Evolutionary conservation across 2,888 invertebrate genomes (phyloP), one percentile per base, ranked within the genome.

Genomic region (Archips crataeganus): DNA sequence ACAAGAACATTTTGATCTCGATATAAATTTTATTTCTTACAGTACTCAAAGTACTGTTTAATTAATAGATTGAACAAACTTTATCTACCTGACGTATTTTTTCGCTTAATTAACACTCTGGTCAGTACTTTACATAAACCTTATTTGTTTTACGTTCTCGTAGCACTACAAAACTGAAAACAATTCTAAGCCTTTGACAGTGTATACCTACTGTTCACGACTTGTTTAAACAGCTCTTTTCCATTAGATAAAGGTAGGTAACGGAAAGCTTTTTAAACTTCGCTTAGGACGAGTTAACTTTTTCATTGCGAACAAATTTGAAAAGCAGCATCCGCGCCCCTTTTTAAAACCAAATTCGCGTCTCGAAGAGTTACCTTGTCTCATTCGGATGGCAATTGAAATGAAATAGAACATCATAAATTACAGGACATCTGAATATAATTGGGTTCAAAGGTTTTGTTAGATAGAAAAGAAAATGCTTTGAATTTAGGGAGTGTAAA

Each of bases 231-330:
- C 71, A 77, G 75, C 76, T 76, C 71, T 77, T 75, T 71, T 71
- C 71, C 71, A 75, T 76, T 75, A 74, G 64, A 74, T 70, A 67
- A 70, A 74, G 73, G 68, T 60, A 74, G 73, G 68, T 60, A 59
- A 57, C 54, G 54, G 67, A 69, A 73, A 66, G 76, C 73, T 71
- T 57, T 77, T 73, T 70, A 70, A 75, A 76, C 74, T 76, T 76
- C 60, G 70, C 61, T 75, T 71, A 72, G 75, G 39, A 70, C 49
- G 70, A 70, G 68, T 74, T 69, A 78, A 79, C 76, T 76, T 78
- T 75, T 77, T 74, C 74, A 77, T 77, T 78, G 77, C 61, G 65
- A 74, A 75, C 74, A 72, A 78, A 75, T 76, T 75, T 68, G 64
- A 65, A 75, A 75, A 47, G 32, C 49, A 32, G 57, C 57, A 32